Base-by-base conservation (phyloP, 1,140 invertebrate species). In the Acromyrmex charruanus region DNA sequence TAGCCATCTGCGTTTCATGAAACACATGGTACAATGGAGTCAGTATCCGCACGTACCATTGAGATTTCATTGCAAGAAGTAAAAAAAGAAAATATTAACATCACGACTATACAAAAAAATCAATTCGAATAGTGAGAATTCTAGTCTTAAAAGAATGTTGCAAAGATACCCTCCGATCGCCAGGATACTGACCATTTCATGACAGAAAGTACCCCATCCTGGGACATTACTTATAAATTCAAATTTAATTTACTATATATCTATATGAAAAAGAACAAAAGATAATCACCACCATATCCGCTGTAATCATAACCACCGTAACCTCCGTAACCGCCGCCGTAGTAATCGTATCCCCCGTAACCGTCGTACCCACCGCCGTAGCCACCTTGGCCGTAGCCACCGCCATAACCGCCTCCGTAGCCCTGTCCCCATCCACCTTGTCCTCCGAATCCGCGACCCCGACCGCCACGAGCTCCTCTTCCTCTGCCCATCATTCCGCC, bases 241-340 rank as follows among this genome's bases (percentile, higher is more conserved):
- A 66, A 74, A 74, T 75, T 35, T 14, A 7, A 63, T 74, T 75
- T 61, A 61, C 44, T 44, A 53, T 65, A 65, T 66, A 9, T 39
- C 28, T 71, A 21, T 85, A 35, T 55, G n/a, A n/a, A 28, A 21
- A 49, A 71, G 89, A 85, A 87, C 94, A 95, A 96, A 95, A 96
- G 97, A 97, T 97, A 97, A 96, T 96, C 97, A 97, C 97, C 97
- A 95, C 97, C 97, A 94, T 97, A 97, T 95, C 96, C 96, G 94
- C 95, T 96, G 96, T 97, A 97, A 95, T 97, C 97, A 95, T 98
- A 98, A 94, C 97, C 97, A 94, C 97, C 97, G 95, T 97, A 97
- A 92, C 97, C 97, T 85, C 97, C 97, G 93, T 97, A 97, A 92
- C 97, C 97, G 93, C 97, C 96, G 94, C 97, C 96, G 93, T 97